Base-by-base conservation (phyloP, 2,113 vertebrate genomes). In the Tichodroma muraria region DNA sequence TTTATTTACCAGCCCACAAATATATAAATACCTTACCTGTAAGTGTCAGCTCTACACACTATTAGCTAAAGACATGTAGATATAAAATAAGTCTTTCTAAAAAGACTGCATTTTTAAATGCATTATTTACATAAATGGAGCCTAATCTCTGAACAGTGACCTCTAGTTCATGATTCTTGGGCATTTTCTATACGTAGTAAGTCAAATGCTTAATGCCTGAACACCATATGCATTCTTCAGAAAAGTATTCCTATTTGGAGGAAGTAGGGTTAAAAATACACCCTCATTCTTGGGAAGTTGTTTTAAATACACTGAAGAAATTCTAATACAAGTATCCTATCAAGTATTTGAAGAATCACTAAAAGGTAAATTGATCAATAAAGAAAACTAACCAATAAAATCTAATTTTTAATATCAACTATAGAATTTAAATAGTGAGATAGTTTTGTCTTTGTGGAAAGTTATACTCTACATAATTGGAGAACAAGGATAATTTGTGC, bases 21-120 rank as follows among this genome's bases (percentile, higher is more conserved):
- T 65, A 37, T 82, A 79, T 72, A 94, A 96, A 95, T 85, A 59
- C 56, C 56, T 96, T 84, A 85, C 73, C n/a, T 87, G 35, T 89
- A 80, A 54, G 38, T 31, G 57, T 80, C 60, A 78, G 52, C 59
- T 85, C n/a, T 78, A 45, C 20, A 75, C 44, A 72, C 59, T 91
- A 59, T 57, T 93, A 65, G 40, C 30, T 87, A 60, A 84, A 91
- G 86, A n/a, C 14, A 11, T 73, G 31, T 50, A 73, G 47, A 52
- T 80, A 23, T n/a, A 82, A 79, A 7, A 15, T 47, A 49, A 42
- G 20, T 53, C 4, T 69, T 86, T 96, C 57, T 22, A 1, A 35
- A 90, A 86, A 85, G 63, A 19, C 45, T 89, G 30, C 24, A 61
- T 69, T 87, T 68, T 82, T 79, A 80, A 89, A 81, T 47, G 16